A percentile compares a stretch with the other conserved stretches of the same genome.
Evolutionary conservation across 2,797 vertebrate genomes (phyloP).

Genomic region (Protonibea diacanthus): DNA sequence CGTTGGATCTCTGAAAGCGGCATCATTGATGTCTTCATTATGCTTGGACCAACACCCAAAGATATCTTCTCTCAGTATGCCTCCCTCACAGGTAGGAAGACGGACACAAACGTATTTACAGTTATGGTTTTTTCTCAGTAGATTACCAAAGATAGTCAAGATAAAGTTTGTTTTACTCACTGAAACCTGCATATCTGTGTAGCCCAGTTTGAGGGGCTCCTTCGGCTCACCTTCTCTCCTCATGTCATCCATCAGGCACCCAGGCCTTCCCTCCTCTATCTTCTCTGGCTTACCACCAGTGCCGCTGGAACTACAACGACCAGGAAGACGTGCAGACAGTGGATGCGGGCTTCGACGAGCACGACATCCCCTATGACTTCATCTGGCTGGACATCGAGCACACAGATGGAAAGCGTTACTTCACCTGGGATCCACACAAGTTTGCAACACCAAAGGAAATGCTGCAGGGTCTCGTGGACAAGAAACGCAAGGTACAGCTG

Average conservation of each 20-base stretch:
- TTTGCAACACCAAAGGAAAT: constrained; percentile 90
- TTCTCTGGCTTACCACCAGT: constrained; percentile 94
- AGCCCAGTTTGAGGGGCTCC: not conserved
- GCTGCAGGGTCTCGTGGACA: constrained; percentile 87
- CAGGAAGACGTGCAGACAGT: constrained; percentile 92
- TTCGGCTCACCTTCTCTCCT: not conserved
- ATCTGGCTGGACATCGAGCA: constrained; percentile 98
- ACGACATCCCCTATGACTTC: constrained; percentile 93
- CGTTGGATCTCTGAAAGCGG: constrained; percentile 97
- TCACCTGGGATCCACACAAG: constrained; percentile 95
- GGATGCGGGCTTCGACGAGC: constrained; percentile 90
- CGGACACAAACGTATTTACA: not conserved
- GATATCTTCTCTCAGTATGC: constrained; percentile 91
- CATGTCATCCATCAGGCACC: constrained; percentile 84
- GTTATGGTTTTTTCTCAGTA: not conserved
- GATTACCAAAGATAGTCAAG: not conserved
- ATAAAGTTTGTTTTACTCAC: not conserved
- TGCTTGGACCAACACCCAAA: constrained; percentile 88
- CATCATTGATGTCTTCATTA: constrained; percentile 91
- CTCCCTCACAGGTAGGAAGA: constrained; percentile 89
- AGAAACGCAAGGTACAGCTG: constrained; percentile 89
- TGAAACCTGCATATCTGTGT: not conserved
- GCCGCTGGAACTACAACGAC: constrained; percentile 98
- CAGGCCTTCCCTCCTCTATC: constrained; percentile 93
- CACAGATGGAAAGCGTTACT: constrained; percentile 95